Conservation (phyloP, 2,888 invertebrate genomes). For the Lymantria dispar region DNA sequence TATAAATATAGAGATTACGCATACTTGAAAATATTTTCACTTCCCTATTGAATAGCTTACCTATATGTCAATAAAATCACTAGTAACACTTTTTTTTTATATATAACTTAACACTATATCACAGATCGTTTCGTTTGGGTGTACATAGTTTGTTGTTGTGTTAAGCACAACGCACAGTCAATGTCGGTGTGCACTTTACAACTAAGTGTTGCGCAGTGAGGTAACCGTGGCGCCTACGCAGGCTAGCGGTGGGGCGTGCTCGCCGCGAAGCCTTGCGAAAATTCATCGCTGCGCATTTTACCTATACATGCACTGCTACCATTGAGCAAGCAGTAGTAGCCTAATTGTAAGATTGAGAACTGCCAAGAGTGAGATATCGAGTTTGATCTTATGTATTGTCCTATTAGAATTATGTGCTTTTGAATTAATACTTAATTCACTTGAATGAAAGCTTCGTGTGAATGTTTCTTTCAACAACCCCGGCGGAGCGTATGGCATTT, state of each 20-base stretch:
- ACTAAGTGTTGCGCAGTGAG: conserved; percentile 44
- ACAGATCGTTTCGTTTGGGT: conserved; percentile 69
- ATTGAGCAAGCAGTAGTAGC: no score
- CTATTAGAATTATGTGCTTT: no score
- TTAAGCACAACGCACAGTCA: conserved; percentile 47
- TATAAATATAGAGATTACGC: conserved; percentile 49
- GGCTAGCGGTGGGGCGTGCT: conserved; percentile 49
- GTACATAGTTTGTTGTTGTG: conserved; percentile 56
- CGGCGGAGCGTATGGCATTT: no score
- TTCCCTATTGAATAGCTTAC: conserved; percentile 8
- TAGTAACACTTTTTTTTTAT: conserved; percentile 47
- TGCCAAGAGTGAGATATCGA: background rate
- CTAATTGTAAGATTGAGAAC: conserved; percentile 3
- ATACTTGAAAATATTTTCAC: conserved; percentile 2
- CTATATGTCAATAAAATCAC: conserved; percentile 44
- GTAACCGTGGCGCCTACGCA: conserved; percentile 59
- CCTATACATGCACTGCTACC: conserved; percentile 6
- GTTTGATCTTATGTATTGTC: background rate
- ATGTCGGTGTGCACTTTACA: conserved; percentile 55
- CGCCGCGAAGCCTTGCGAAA: conserved; percentile 77
- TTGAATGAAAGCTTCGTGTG: no score
- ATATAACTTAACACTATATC: conserved; percentile 76
- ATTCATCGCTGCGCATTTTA: conserved; percentile 43
- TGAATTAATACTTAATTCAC: no score
- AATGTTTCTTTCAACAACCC: no score